phyloP scores from a whole-genome alignment of 1,140 invertebrate genomes.

The Antheraea mylitta region DNA sequence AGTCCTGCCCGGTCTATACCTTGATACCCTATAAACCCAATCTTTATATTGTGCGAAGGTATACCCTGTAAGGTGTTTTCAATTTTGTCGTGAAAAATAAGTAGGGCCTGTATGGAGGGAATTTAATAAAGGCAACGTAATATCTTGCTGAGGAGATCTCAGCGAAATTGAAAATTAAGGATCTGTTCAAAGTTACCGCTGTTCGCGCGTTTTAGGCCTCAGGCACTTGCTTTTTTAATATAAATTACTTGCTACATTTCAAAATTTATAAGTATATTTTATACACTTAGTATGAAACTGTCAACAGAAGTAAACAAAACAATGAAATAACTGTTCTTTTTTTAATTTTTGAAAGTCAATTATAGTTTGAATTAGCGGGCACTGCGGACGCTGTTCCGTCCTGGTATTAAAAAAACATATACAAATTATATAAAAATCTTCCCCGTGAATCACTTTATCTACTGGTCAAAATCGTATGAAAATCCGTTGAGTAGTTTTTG shows the following conservation, averaged over 20 bases:
- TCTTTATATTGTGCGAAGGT: conserved; percentile 68
- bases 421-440: too few species aligned
- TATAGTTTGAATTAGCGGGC: too few species aligned
- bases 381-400: too few species aligned
- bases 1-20: conserved; percentile 46
- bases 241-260: background rate
- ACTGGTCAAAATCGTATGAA: too few species aligned
- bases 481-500: too few species aligned
- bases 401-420: too few species aligned
- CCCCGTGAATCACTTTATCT: too few species aligned
- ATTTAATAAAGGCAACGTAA: conserved; percentile 61
- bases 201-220: conserved; percentile 11
- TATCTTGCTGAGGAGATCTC: conserved; percentile 42
- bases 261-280: background rate
- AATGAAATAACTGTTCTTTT: too few species aligned
- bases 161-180: conserved; percentile 60
- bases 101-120: conserved; percentile 40
- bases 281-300: background rate
- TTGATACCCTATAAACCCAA: conserved; percentile 63
- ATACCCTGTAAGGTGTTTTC: conserved; percentile 62
- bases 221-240: background rate
- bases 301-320: too few species aligned
- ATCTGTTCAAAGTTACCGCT: conserved; percentile 31
- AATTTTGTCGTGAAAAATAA: conserved; percentile 69
- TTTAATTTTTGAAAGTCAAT: too few species aligned